These are phyloP conservation scores for Odocoileus hemionus DNA, from an alignment of 2,113 vertebrate species.

Conservation along the genomic window DNA sequence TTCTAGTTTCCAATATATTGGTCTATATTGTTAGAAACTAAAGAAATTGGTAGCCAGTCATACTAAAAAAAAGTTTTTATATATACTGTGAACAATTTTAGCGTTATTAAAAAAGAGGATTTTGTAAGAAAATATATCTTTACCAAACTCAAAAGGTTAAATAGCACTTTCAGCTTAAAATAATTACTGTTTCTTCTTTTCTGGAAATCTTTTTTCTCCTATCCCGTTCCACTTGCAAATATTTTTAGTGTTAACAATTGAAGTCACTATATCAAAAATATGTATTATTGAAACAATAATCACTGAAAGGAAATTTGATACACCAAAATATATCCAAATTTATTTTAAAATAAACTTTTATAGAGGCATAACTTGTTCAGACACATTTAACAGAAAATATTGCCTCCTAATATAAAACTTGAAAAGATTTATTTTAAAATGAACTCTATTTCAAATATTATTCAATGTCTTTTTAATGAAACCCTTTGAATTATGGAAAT, in stretches of 20 bases:
- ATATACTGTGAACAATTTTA: neutral
- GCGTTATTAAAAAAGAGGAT: neutral
- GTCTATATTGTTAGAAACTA: neutral
- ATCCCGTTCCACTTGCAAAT: neutral
- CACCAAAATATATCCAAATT: neutral
- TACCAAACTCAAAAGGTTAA: neutral
- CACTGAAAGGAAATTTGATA: neutral
- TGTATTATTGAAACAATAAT: neutral
- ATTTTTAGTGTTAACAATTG: neutral
- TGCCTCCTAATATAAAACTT: neutral
- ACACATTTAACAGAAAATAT: neutral
- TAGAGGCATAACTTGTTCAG: neutral
- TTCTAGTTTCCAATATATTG: neutral
- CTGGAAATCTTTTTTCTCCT: neutral
- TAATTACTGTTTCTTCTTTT: neutral
- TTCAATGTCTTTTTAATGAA: conserved; percentile 16
- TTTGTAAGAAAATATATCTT: neutral
- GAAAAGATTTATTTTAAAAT: neutral
- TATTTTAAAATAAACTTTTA: neutral
- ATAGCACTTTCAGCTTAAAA: neutral
- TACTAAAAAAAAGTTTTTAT: neutral
- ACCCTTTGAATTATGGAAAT: neutral
- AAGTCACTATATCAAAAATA: neutral
- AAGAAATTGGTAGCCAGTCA: neutral
- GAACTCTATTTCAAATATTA: neutral